A percentile compares a stretch with the other conserved stretches of the same genome.
These are phyloP conservation scores for Tinea pellionella DNA, from an alignment of 2,888 invertebrate genomes.

Conservation along the genomic window DNA sequence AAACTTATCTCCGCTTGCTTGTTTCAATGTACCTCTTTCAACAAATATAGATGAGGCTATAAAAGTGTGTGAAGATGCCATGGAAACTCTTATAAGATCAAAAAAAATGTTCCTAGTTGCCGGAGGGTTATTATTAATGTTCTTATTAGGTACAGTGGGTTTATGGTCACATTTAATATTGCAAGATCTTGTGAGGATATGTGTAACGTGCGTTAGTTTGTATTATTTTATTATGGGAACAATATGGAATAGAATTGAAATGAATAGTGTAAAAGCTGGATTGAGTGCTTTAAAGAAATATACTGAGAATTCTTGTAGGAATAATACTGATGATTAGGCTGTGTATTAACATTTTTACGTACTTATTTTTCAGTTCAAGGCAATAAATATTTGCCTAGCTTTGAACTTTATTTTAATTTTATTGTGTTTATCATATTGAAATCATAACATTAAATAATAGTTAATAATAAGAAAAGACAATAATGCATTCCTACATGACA, in stretches of 20 bases:
- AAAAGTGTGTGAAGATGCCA: conserved; percentile 69
- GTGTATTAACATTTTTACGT: too few relatives aligned
- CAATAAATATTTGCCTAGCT: too few relatives aligned
- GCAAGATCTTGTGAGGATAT: conserved; percentile 70
- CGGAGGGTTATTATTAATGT: conserved; percentile 58
- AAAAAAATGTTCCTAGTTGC: conserved; percentile 64
- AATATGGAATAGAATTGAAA: conserved; percentile 85
- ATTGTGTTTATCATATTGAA: too few relatives aligned
- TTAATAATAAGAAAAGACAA: too few relatives aligned
- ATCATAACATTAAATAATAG: too few relatives aligned
- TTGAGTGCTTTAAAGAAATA: conserved; percentile 75
- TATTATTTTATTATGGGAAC: conserved; percentile 83
- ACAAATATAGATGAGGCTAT: conserved; percentile 69
- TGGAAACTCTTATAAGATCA: conserved; percentile 54
- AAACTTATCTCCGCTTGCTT: conserved; percentile 18
- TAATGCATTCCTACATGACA: too few relatives aligned
- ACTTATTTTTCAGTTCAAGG: too few relatives aligned
- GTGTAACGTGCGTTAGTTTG: conserved; percentile 73
- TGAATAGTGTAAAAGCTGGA: conserved; percentile 81
- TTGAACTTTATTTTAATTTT: too few relatives aligned
- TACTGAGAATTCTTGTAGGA: neutral
- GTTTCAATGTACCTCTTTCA: conserved; percentile 22
- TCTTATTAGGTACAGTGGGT: conserved; percentile 62
- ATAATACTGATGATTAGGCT: too few relatives aligned
- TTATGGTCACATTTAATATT: conserved; percentile 56